Conservation (phyloP, 2,113 vertebrate species). For the Poeciliopsis retropinna region DNA sequence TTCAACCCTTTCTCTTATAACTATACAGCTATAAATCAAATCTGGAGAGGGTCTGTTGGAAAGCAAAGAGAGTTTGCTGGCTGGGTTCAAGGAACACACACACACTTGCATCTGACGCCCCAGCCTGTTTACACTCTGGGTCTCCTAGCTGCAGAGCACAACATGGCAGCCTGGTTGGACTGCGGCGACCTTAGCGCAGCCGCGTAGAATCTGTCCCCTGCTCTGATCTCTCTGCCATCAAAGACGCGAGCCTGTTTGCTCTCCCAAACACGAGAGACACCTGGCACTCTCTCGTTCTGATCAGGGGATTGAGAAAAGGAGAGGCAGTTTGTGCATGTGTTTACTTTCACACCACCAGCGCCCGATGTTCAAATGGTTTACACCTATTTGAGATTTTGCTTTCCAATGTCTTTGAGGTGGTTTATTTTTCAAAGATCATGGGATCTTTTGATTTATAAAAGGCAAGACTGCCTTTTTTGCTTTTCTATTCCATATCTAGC, state of each 20-base stretch:
- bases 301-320: constrained; percentile 32
- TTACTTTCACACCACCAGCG: constrained; percentile 31
- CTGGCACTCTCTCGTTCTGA: constrained; percentile 56
- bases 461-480: background rate
- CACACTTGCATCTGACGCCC: constrained; percentile 43
- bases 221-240: constrained; percentile 77
- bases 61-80: constrained; percentile 26
- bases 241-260: constrained; percentile 74
- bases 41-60: constrained; percentile 33
- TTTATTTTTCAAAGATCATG: constrained; percentile 28
- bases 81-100: constrained; percentile 7
- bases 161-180: constrained; percentile 70
- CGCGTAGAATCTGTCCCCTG: constrained; percentile 70
- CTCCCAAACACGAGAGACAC: constrained; percentile 72
- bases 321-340: constrained; percentile 25
- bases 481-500: background rate
- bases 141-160: constrained; percentile 79
- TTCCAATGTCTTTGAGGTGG: constrained; percentile 38
- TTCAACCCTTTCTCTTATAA: background rate
- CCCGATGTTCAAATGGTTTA: constrained; percentile 48
- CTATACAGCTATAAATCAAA: constrained; percentile 27
- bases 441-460: background rate
- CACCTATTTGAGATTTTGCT: constrained; percentile 44
- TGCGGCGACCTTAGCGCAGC: constrained; percentile 66
- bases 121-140: constrained; percentile 55